A percentile compares a stretch with the other conserved stretches of the same genome.
These are phyloP conservation scores for Corvus cornix DNA, from an alignment of 2,113 vertebrate species.

Conservation along the genomic window DNA sequence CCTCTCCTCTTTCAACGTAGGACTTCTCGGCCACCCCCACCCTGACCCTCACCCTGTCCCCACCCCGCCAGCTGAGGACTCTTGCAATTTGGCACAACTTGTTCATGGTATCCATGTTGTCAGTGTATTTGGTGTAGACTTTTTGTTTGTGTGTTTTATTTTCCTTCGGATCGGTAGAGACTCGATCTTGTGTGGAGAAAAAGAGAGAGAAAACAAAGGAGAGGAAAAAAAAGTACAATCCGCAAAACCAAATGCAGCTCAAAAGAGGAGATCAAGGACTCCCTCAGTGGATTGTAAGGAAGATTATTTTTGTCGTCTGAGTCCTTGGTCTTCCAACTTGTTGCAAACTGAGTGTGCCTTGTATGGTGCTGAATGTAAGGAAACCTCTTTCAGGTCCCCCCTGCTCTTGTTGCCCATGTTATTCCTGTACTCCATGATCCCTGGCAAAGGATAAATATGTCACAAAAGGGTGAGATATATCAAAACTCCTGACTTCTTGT, in stretches of 20 bases:
- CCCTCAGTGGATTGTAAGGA: conserved; percentile 13
- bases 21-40: background rate
- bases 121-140: conserved; percentile 70
- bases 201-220: background rate
- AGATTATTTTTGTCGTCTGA: conserved; percentile 42
- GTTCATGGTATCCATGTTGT: conserved; percentile 82
- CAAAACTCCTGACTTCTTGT: background rate
- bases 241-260: background rate
- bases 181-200: conserved; percentile 22
- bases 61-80: conserved; percentile 27
- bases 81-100: conserved; percentile 26
- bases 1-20: background rate
- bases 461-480: conserved; percentile 37
- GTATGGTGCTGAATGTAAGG: conserved; percentile 67
- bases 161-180: conserved; percentile 35
- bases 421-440: conserved; percentile 12
- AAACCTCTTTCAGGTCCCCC: conserved; percentile 12
- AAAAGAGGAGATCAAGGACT: conserved; percentile 30
- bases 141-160: conserved; percentile 60
- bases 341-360: conserved; percentile 3
- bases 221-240: background rate
- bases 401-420: background rate
- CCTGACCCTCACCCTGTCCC: background rate
- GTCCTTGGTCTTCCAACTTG: conserved; percentile 40
- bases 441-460: conserved; percentile 51